A percentile compares a stretch with the other conserved stretches of the same genome.
These are phyloP conservation scores for Anolis sagrei DNA, from an alignment of 2,113 vertebrate genomes.

Conservation along the genomic window DNA sequence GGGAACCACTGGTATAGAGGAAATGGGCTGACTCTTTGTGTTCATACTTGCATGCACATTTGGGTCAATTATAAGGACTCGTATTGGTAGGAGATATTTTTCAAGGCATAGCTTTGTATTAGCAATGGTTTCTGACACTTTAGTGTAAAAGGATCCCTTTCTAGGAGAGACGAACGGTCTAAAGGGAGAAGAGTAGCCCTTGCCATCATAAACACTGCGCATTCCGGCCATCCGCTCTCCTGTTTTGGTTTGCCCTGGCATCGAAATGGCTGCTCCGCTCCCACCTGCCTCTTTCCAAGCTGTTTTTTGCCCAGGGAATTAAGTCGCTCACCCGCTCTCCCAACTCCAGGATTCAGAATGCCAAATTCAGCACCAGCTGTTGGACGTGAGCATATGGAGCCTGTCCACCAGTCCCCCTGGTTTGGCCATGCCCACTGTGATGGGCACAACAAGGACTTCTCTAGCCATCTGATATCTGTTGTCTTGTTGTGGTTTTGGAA, in stretches of 20 bases:
- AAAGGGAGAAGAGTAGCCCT: neutral
- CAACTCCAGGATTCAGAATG: neutral
- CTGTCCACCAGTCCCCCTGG: neutral
- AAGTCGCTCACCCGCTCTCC: neutral
- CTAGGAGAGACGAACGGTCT: neutral
- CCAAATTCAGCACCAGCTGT: neutral
- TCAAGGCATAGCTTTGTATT: neutral
- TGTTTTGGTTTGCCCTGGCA: neutral
- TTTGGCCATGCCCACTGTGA: neutral
- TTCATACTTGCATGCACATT: neutral
- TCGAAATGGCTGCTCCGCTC: neutral
- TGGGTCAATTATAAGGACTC: neutral
- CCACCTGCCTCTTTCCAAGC: neutral
- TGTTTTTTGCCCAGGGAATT: neutral
- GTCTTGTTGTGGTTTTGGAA: neutral
- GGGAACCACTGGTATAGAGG: neutral
- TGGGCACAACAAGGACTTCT: neutral
- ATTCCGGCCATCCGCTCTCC: neutral
- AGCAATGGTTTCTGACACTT: neutral
- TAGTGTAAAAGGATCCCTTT: neutral
- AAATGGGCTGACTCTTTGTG: neutral
- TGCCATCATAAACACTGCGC: neutral
- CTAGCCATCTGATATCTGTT: neutral
- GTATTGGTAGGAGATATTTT: neutral
- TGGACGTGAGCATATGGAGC: neutral